phyloP scores from a whole-genome alignment of 2,113 vertebrate species.

The Corythornis cristatus region DNA sequence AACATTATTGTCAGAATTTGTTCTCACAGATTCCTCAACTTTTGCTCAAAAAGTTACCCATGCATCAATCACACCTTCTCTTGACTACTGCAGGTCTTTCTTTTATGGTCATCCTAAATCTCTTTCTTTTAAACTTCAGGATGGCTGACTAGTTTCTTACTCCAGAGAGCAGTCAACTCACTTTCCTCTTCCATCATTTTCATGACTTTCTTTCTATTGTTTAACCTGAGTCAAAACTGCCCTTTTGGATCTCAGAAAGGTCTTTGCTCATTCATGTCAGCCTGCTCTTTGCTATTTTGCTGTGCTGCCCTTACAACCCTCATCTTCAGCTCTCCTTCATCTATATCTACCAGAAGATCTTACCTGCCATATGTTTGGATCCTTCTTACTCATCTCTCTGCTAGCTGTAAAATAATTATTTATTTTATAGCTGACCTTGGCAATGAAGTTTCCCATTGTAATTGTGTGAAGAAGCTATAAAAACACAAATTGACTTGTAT shows the following conservation, averaged over 20 bases:
- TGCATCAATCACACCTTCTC: slow-evolving; percentile 23
- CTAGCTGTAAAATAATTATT: background rate
- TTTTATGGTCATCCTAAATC: slow-evolving; percentile 53
- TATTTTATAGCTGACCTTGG: slow-evolving; percentile 16
- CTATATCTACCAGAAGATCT: background rate
- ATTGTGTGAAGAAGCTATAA: background rate
- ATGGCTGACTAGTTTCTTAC: slow-evolving; percentile 27
- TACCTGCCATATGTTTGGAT: background rate
- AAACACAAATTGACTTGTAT: slow-evolving; percentile 2
- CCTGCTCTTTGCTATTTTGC: background rate
- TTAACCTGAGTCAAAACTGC: background rate
- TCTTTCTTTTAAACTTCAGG: slow-evolving; percentile 34
- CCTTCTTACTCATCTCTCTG: background rate
- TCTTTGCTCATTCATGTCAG: background rate
- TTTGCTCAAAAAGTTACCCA: slow-evolving; percentile 12
- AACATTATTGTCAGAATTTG: background rate
- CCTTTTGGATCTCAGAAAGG: slow-evolving; percentile 25
- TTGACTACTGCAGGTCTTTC: slow-evolving; percentile 15
- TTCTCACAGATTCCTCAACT: slow-evolving; percentile 1
- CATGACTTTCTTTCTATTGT: slow-evolving; percentile 33
- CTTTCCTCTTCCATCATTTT: slow-evolving; percentile 59
- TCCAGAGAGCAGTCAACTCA: slow-evolving; percentile 19
- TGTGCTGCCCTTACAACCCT: background rate
- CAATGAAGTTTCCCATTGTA: background rate
- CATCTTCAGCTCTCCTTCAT: background rate